Evolutionary conservation across 2,888 invertebrate genomes (phyloP).

Genomic region (Nematopogon swammerdamellus): DNA sequence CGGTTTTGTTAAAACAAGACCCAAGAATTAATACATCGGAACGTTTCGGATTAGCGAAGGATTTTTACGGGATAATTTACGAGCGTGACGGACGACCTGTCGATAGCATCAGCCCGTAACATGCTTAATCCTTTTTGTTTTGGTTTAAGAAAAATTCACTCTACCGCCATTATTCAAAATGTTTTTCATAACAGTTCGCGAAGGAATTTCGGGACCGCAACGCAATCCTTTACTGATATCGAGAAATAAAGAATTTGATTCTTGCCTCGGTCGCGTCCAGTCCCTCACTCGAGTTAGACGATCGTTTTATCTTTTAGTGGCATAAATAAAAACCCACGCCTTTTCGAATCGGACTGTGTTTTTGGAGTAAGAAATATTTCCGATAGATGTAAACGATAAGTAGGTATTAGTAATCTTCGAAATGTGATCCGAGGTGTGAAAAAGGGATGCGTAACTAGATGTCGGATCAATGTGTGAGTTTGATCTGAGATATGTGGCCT

Average conservation of each 20-base stretch:
- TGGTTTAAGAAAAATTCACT: conserved; percentile 42
- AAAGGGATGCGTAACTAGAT: too few relatives aligned
- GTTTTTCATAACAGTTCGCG: conserved; percentile 41
- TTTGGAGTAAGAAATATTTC: neutral
- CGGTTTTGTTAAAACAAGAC: conserved; percentile 23
- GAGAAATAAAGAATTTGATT: conserved; percentile 29
- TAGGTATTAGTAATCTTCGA: too few relatives aligned
- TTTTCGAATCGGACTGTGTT: conserved; percentile 8
- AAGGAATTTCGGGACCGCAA: conserved; percentile 34
- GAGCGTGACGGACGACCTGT: conserved; percentile 52
- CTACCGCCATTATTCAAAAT: conserved; percentile 50
- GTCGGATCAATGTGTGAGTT: too few relatives aligned
- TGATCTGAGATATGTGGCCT: too few relatives aligned
- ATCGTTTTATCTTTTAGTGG: conserved; percentile 29
- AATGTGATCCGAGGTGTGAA: too few relatives aligned
- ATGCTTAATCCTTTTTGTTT: conserved; percentile 45
- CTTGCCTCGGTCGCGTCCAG: conserved; percentile 25
- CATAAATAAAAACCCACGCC: conserved; percentile 20
- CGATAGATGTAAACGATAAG: neutral
- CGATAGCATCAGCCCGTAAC: conserved; percentile 49
- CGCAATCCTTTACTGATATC: conserved; percentile 45
- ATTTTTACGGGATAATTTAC: conserved; percentile 51
- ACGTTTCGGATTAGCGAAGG: conserved; percentile 47
- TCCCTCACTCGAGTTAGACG: conserved; percentile 22
- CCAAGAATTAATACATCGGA: conserved; percentile 49